Evolutionary conservation across 1,140 invertebrate species (phyloP), one percentile per base, ranked within the genome.

Genomic region (Drosophila nannoptera): DNA sequence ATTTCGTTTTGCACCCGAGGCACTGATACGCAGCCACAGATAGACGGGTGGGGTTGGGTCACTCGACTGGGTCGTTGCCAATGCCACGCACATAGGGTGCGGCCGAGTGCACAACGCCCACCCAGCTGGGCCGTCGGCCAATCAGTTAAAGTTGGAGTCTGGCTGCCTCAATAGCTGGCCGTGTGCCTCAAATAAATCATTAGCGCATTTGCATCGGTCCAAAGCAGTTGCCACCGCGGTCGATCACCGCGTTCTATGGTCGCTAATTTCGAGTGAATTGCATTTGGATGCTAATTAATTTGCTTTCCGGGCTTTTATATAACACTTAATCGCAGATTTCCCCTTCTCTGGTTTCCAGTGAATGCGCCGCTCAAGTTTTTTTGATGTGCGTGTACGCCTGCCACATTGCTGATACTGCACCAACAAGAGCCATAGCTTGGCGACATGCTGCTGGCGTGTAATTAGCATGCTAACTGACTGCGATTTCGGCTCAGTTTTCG

Each of bases 171-270:
- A 52, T 67, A 14, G 40, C 69, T 69, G 65, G 67, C 73, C 73
- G 52, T 77, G 60, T 75, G 81, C 67, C 60, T 86, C 81, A 87
- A 86, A 86, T 86, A 86, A 86, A 84, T 84, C 81, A 84, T 84
- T 84, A 84, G 70, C 73, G 73, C 63, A 75, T 72, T 52, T 52
- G 12, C 49, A 52, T 48, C 61, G 50, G 62, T 55, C 56, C 33
- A 50, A 54, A 74, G 70, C 49, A 42, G 42, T 69, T 63, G 56
- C 55, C 68, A 52, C 53, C 49, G n/a, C 32, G 7, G 9, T 35
- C 40, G 48, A 56, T 40, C 29, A 40, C 46, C 35, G 45, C 60
- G 16, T 40, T 59, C 52, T 50, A 43, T 50, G 35, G n/a, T 49
- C 45, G 31, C 12, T 49, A 32, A 32, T 43, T 22, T 8, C 32